Evolutionary conservation across 23 tunicate genomes (phyloP).

Genomic region (Trididemnum nubilum): DNA sequence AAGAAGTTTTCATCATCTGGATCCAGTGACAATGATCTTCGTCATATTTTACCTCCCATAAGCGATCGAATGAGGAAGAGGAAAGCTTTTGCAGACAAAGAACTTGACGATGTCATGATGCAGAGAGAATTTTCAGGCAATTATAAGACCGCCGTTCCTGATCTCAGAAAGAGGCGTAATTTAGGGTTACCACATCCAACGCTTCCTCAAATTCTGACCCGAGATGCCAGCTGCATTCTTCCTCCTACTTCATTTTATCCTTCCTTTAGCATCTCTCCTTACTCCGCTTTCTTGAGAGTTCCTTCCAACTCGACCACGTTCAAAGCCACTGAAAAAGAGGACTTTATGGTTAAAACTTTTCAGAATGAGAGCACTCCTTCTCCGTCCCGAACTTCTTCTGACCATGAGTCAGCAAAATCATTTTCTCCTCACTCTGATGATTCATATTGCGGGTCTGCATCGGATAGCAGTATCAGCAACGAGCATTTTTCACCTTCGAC

Average conservation of each 20-base stretch:
- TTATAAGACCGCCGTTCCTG: neutral
- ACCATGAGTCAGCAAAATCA: neutral
- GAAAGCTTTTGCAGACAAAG: constrained; percentile 84
- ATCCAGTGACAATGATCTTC: neutral
- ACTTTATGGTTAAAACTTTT: neutral
- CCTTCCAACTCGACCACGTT: neutral
- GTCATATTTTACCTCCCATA: constrained; percentile 58
- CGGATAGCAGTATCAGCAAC: neutral
- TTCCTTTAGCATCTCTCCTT: constrained; percentile 11
- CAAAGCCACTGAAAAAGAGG: neutral
- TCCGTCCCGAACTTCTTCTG: neutral
- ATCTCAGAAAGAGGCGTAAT: neutral
- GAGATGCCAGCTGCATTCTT: neutral
- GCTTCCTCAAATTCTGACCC: neutral
- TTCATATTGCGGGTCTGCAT: neutral
- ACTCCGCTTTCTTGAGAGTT: constrained; percentile 1
- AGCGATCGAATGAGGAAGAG: constrained; percentile 86
- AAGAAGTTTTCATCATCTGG: neutral
- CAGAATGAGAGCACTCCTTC: neutral
- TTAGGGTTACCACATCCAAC: neutral
- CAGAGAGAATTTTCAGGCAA: constrained; percentile 28
- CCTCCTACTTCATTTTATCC: constrained; percentile 6
- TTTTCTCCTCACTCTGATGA: neutral
- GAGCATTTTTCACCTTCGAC: neutral
- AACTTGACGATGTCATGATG: constrained; percentile 62